Percentiles rank a stretch among this genome's conserved stretches.
These are phyloP conservation scores for Clupea harengus DNA, from an alignment of 2,113 vertebrate genomes.

Conservation along the genomic window DNA sequence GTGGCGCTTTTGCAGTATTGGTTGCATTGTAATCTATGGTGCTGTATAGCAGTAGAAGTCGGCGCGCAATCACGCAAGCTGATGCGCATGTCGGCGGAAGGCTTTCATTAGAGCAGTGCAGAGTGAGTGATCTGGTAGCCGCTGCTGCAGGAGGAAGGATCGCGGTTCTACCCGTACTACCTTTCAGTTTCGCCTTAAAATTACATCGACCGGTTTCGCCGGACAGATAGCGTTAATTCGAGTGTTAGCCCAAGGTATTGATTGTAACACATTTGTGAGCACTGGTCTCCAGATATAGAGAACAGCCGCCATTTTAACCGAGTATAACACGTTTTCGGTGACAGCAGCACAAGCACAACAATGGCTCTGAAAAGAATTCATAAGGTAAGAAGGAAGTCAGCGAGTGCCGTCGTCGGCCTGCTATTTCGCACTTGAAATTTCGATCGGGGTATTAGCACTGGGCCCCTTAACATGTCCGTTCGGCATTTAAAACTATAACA, in stretches of 20 bases:
- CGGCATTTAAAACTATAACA: neutral
- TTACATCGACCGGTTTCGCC: conserved; percentile 47
- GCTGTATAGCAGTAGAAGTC: conserved; percentile 20
- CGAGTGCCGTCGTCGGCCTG: conserved; percentile 58
- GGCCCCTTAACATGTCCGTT: neutral
- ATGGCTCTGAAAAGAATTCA: conserved; percentile 96
- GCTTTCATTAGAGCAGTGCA: conserved; percentile 48
- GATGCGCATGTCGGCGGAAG: conserved; percentile 59
- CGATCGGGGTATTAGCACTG: neutral
- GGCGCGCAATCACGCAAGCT: conserved; percentile 23
- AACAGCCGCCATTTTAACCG: conserved; percentile 74
- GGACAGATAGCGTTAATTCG: conserved; percentile 41
- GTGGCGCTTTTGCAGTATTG: neutral
- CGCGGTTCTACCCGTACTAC: conserved; percentile 71
- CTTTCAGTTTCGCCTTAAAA: conserved; percentile 73
- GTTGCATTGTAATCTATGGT: conserved; percentile 39
- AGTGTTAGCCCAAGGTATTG: conserved; percentile 50
- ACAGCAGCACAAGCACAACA: conserved; percentile 80
- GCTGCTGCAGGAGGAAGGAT: conserved; percentile 79
- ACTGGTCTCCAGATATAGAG: conserved; percentile 55
- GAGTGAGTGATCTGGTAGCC: conserved; percentile 73
- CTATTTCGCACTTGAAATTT: conserved; percentile 54
- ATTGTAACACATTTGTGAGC: conserved; percentile 52
- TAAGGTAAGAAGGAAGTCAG: conserved; percentile 83
- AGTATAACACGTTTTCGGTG: conserved; percentile 71